phyloP scores from a whole-genome alignment of 2,113 vertebrate genomes.

The Notothenia coriiceps region DNA sequence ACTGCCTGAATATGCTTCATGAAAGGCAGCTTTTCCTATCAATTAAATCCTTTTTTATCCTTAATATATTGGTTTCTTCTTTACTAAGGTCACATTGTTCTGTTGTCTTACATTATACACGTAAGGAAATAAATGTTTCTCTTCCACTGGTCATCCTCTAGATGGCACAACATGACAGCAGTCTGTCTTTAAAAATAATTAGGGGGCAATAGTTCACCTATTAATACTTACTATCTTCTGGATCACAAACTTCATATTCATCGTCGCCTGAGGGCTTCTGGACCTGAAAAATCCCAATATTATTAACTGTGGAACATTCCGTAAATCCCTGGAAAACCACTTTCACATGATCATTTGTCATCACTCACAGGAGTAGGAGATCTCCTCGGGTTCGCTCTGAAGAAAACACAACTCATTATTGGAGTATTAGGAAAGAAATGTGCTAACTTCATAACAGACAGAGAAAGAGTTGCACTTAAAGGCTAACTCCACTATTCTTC shows the following conservation, averaged over 20 bases:
- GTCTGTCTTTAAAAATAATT: neutral
- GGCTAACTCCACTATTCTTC: too few species aligned
- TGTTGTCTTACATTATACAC: neutral
- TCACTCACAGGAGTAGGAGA: conserved; percentile 66
- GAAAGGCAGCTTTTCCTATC: too few species aligned
- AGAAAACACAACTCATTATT: neutral
- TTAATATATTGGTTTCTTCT: too few species aligned
- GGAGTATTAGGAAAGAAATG: neutral
- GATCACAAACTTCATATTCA: conserved; percentile 84
- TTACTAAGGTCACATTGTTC: neutral
- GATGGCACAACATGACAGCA: conserved; percentile 2
- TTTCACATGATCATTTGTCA: neutral
- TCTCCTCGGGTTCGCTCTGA: conserved; percentile 66
- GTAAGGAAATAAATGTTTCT: neutral
- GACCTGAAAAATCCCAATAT: conserved; percentile 52
- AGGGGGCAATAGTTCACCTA: neutral
- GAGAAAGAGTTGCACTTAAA: neutral
- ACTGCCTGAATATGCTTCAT: too few species aligned
- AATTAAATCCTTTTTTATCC: too few species aligned
- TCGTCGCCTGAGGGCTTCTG: conserved; percentile 73
- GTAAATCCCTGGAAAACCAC: neutral
- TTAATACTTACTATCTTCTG: conserved; percentile 77
- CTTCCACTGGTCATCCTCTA: conserved; percentile 14
- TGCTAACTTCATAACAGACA: neutral
- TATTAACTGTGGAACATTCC: neutral